These are phyloP conservation scores for Urechis unicinctus DNA, from an alignment of 2,888 invertebrate genomes.

Conservation along the genomic window DNA sequence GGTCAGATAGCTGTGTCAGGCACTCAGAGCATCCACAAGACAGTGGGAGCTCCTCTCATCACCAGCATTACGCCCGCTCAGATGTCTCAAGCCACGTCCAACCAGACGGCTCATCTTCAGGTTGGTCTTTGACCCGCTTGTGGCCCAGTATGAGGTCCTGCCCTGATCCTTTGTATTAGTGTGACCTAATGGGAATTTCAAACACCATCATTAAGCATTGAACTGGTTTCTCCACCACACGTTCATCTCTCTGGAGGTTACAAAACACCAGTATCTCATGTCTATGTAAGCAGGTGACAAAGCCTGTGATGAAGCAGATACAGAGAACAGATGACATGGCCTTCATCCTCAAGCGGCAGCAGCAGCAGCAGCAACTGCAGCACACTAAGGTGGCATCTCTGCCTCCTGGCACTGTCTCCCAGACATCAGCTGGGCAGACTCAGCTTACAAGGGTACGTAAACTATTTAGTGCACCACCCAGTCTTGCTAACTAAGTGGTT, in stretches of 20 bases:
- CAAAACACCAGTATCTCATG: not conserved
- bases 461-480: not conserved
- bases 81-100: constrained; percentile 1
- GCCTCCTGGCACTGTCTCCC: constrained; percentile 21
- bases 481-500: not conserved
- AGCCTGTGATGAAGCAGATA: constrained; percentile 2
- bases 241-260: not conserved
- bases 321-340: constrained; percentile 55
- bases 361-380: constrained; percentile 20
- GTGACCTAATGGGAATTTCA: too few relatives aligned
- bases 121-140: too few relatives aligned
- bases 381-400: constrained; percentile 1
- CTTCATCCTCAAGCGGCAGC: constrained; percentile 57
- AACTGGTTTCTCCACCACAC: not conserved
- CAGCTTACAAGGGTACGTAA: constrained; percentile 6
- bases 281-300: constrained; percentile 5
- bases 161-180: too few relatives aligned
- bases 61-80: constrained; percentile 5
- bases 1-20: constrained; percentile 6
- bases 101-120: too few relatives aligned
- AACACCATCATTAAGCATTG: too few relatives aligned
- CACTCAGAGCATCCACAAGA: constrained; percentile 10
- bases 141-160: too few relatives aligned
- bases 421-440: constrained; percentile 32
- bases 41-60: constrained; percentile 11